These are phyloP conservation scores for Sitta carolinensis DNA, from an alignment of 2,797 vertebrate genomes.

Conservation along the genomic window DNA sequence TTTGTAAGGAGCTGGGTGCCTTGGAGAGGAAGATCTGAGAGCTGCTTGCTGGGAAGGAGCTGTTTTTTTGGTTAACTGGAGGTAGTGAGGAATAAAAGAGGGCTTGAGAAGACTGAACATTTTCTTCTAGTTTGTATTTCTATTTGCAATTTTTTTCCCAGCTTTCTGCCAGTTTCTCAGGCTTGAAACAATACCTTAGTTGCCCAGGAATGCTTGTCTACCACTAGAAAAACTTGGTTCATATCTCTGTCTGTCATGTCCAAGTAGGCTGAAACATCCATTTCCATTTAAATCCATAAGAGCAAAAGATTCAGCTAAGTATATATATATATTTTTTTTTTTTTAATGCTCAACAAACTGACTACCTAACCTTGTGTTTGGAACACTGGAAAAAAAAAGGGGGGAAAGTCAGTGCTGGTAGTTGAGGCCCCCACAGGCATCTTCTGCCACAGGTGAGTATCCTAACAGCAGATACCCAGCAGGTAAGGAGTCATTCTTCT, in stretches of 20 bases:
- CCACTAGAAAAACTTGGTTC: not conserved
- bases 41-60: not conserved
- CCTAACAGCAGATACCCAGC: not conserved
- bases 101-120: not conserved
- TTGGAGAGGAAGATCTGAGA: not conserved
- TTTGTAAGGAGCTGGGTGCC: not conserved
- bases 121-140: not conserved
- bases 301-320: not conserved
- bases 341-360: not conserved
- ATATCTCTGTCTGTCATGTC: not conserved
- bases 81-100: not conserved
- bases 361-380: not conserved
- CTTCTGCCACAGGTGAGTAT: not conserved
- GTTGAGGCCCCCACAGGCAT: not conserved
- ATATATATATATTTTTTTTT: too few species aligned
- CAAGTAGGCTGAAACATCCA: not conserved
- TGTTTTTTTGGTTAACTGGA: not conserved
- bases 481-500: not conserved
- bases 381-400: not conserved
- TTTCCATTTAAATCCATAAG: not conserved
- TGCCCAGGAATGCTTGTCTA: not conserved
- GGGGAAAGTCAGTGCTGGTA: not conserved
- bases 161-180: not conserved
- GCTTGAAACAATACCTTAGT: not conserved
- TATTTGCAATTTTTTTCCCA: not conserved